phyloP scores from a whole-genome alignment of 2,113 vertebrate species.

The Melanerpes aurifrons region DNA sequence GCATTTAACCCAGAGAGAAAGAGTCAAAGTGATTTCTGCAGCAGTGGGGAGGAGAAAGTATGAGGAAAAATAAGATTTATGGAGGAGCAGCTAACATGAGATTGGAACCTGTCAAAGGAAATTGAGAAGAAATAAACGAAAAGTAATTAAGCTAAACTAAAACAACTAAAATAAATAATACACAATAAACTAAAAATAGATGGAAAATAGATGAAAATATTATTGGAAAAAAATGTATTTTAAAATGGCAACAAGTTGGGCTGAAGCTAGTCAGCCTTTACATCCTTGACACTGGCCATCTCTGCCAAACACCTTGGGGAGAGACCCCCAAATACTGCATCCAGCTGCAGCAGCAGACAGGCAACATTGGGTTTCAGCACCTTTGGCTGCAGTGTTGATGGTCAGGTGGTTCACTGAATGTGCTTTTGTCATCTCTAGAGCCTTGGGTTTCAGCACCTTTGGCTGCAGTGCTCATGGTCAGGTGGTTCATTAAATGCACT shows the following conservation, averaged over 20 bases:
- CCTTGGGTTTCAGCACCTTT: too few relatives aligned
- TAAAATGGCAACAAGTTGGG: neutral
- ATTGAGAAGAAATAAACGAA: neutral
- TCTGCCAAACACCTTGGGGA: neutral
- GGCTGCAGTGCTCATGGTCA: too few relatives aligned
- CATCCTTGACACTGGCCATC: neutral
- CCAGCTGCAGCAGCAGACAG: neutral
- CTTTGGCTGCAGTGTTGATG: neutral
- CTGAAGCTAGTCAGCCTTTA: neutral
- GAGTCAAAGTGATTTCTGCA: constrained; percentile 30
- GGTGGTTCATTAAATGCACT: too few relatives aligned
- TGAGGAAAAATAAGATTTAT: constrained; percentile 7
- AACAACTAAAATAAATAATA: constrained; percentile 39
- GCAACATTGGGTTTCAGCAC: neutral
- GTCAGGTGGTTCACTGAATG: rapidly evolving
- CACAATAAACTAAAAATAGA: constrained; percentile 9
- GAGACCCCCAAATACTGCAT: neutral
- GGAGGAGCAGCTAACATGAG: neutral
- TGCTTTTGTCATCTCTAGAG: too few relatives aligned
- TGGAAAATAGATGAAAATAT: neutral
- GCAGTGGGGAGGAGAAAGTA: neutral
- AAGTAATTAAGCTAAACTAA: neutral
- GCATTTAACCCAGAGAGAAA: neutral
- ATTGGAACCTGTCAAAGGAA: neutral
- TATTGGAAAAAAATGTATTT: neutral